These are phyloP conservation scores for Ips typographus DNA, from an alignment of 1,140 invertebrate genomes.

Conservation along the genomic window DNA sequence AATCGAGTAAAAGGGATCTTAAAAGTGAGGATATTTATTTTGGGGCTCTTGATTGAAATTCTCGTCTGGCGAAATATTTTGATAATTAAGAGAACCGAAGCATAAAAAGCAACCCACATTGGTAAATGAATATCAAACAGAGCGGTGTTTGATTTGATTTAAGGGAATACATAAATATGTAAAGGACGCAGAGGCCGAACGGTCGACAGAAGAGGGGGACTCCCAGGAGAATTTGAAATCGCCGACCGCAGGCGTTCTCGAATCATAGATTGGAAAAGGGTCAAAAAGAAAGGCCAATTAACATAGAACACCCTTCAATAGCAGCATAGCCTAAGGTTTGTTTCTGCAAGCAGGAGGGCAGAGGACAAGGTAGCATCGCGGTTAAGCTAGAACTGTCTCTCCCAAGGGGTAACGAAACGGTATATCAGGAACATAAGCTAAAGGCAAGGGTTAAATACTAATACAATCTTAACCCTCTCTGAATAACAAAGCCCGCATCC, in stretches of 20 bases:
- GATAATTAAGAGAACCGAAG: conserved; percentile 7
- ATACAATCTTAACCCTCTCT: conserved; percentile 48
- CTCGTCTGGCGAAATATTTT: conserved; percentile 11
- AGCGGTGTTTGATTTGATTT: conserved; percentile 42
- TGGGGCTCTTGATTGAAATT: conserved; percentile 2
- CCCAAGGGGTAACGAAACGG: conserved; percentile 48
- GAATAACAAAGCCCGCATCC: conserved; percentile 53
- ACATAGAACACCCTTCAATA: conserved; percentile 40
- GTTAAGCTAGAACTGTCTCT: conserved; percentile 47
- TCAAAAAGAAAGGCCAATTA: conserved; percentile 38
- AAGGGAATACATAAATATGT: conserved; percentile 41
- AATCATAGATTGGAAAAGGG: conserved; percentile 36
- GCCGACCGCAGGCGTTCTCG: conserved; percentile 29
- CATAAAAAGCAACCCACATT: conserved; percentile 8
- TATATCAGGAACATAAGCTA: conserved; percentile 47
- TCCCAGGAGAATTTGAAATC: conserved; percentile 26
- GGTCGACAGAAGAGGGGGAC: conserved; percentile 5
- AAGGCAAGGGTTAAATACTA: conserved; percentile 54
- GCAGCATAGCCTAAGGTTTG: conserved; percentile 34
- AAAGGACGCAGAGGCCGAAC: conserved; percentile 29
- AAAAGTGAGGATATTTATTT: neutral
- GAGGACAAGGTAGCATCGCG: conserved; percentile 44
- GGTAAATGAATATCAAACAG: conserved; percentile 43
- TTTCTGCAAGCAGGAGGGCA: conserved; percentile 39
- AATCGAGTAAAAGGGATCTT: neutral